Conservation (phyloP, 2,888 invertebrate species). For the Callyntrura guangdongensis region DNA sequence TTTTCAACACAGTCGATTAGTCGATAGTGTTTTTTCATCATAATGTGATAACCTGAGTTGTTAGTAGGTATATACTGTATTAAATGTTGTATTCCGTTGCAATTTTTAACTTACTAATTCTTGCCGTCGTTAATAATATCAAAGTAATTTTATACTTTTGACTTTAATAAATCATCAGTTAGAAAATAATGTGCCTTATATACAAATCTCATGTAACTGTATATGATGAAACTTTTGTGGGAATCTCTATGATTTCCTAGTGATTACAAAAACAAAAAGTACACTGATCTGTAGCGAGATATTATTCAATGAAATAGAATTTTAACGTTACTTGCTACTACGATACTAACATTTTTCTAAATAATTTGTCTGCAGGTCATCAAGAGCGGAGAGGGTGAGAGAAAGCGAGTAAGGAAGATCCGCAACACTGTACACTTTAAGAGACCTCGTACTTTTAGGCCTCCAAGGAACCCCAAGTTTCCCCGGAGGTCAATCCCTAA, state of each 20-base stretch:
- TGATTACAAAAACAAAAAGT: conserved; percentile 81
- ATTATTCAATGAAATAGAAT: neutral
- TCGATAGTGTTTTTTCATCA: too few species aligned
- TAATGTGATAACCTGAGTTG: too few species aligned
- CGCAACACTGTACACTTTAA: conserved; percentile 98
- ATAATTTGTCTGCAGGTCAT: conserved; percentile 92
- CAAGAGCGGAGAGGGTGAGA: conserved; percentile 96
- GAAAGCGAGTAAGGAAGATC: conserved; percentile 91
- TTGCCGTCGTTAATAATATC: too few species aligned
- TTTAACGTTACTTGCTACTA: neutral
- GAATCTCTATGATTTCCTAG: conserved; percentile 88
- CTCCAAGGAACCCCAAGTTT: conserved; percentile 97
- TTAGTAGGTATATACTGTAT: too few species aligned
- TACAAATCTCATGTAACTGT: too few species aligned
- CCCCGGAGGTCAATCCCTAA: conserved; percentile 97
- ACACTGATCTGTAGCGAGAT: conserved; percentile 60
- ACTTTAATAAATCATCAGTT: too few species aligned
- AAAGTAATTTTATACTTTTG: too few species aligned
- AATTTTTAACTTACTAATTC: too few species aligned
- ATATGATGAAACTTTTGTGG: conserved; percentile 87
- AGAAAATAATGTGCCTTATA: too few species aligned
- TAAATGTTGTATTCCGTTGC: too few species aligned
- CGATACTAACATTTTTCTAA: too few species aligned
- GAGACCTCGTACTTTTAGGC: conserved; percentile 96
- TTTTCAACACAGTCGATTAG: too few species aligned